Conservation (phyloP, 1,140 invertebrate genomes). For the Pseudomyrmex cubaensis region DNA sequence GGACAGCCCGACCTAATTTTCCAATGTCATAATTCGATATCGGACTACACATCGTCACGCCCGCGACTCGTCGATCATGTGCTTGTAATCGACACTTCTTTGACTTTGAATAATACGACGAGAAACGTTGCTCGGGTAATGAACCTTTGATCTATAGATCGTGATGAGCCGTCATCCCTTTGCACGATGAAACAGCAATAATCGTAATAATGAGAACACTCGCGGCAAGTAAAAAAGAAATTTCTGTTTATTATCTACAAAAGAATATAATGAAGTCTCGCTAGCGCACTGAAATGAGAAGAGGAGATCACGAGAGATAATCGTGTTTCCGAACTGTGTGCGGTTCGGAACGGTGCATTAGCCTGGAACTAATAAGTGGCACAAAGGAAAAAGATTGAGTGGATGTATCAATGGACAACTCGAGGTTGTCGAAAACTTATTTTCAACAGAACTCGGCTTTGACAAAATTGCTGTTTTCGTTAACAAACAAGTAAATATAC, state of each 20-base stretch:
- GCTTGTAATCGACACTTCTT: conserved; percentile 23
- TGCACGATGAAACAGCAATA: conserved; percentile 12
- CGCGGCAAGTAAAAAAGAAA: background rate
- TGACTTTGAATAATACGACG: conserved; percentile 22
- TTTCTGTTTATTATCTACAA: background rate
- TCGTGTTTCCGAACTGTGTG: background rate
- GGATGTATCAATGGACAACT: conserved; percentile 2
- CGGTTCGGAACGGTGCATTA: background rate
- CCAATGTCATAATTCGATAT: conserved; percentile 74
- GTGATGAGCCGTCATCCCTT: background rate
- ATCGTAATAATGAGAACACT: conserved; percentile 32
- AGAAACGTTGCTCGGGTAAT: background rate
- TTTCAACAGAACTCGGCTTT: background rate
- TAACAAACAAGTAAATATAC: background rate
- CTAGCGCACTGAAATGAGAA: conserved; percentile 8
- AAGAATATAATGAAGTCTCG: conserved; percentile 14
- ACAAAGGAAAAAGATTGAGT: background rate
- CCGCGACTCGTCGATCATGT: conserved; percentile 13
- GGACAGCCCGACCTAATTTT: conserved; percentile 67
- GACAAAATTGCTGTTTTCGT: background rate
- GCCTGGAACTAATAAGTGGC: background rate
- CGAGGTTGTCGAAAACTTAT: background rate
- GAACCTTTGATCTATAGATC: background rate
- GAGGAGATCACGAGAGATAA: background rate
- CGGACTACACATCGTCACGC: conserved; percentile 19